Conservation (phyloP, 2,797 vertebrate genomes). For the Neosalanx taihuensis region DNA sequence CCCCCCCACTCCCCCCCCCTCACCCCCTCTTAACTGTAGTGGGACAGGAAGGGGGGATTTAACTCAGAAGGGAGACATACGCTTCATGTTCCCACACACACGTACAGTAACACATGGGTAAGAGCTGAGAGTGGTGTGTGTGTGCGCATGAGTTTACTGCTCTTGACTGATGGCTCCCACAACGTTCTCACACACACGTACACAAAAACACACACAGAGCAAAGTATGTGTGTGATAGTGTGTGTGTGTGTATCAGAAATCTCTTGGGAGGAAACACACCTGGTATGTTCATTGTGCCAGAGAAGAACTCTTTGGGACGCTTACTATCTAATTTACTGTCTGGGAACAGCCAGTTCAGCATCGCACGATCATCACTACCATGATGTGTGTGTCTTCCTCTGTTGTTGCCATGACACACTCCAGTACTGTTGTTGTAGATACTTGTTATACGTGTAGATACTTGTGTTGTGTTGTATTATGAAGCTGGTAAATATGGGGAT, state of each 20-base stretch:
- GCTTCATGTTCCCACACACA: slow-evolving; percentile 40
- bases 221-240: background rate
- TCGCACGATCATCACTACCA: slow-evolving; percentile 24
- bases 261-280: slow-evolving; percentile 6
- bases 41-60: slow-evolving; percentile 38
- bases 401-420: slow-evolving; percentile 63
- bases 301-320: background rate
- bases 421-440: slow-evolving; percentile 33
- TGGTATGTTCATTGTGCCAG: slow-evolving; percentile 4
- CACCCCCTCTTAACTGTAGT: slow-evolving; percentile 28
- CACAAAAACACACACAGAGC: slow-evolving; percentile 12
- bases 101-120: slow-evolving; percentile 20
- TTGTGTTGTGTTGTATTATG: slow-evolving; percentile 60
- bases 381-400: slow-evolving; percentile 30
- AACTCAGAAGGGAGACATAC: slow-evolving; percentile 18
- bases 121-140: background rate
- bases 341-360: slow-evolving; percentile 20
- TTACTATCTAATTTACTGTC: slow-evolving; percentile 4
- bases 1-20: slow-evolving; percentile 15
- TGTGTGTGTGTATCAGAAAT: too few relatives aligned
- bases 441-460: background rate
- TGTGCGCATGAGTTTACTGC: slow-evolving; percentile 34
- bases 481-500: slow-evolving; percentile 68
- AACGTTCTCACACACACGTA: background rate
- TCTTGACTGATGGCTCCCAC: slow-evolving; percentile 39